Evolutionary conservation across 2,888 invertebrate genomes (phyloP).

Genomic region (Theodoxus fluviatilis): DNA sequence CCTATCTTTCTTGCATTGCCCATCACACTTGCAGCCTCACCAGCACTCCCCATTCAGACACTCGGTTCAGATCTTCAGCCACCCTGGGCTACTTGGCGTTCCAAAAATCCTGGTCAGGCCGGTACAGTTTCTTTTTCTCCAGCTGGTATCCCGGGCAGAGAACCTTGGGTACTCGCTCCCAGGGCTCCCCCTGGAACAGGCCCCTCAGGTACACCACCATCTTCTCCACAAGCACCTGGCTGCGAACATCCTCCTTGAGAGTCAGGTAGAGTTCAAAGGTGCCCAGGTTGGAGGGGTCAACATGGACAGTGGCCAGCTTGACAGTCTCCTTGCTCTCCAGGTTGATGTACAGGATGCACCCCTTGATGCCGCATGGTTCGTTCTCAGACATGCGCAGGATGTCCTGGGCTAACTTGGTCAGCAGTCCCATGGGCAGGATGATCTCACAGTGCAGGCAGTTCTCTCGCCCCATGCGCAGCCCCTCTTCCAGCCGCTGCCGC

Average conservation of each 20-base stretch:
- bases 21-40: no score
- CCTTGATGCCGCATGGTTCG: constrained; percentile 86
- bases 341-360: constrained; percentile 84
- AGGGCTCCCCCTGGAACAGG: constrained; percentile 42
- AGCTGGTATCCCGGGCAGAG: constrained; percentile 88
- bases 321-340: constrained; percentile 72
- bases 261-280: constrained; percentile 90
- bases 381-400: constrained; percentile 83
- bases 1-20: no score
- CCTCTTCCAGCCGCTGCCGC: no score
- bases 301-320: constrained; percentile 81
- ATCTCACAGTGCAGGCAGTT: constrained; percentile 84
- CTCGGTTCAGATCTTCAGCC: no score
- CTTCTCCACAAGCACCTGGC: constrained; percentile 88
- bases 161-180: constrained; percentile 67
- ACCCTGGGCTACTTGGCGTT: no score
- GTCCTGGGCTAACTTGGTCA: constrained; percentile 80
- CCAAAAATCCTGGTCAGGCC: no score
- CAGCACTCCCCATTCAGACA: no score
- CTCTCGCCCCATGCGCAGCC: constrained; percentile 81
- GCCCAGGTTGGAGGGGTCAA: constrained; percentile 85
- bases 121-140: constrained; percentile 90
- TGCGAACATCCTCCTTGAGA: constrained; percentile 83
- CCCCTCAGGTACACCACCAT: constrained; percentile 70
- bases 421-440: constrained; percentile 82